Evolutionary conservation across 2,888 invertebrate genomes (phyloP).

Genomic region (Drosophila meridionalis): DNA sequence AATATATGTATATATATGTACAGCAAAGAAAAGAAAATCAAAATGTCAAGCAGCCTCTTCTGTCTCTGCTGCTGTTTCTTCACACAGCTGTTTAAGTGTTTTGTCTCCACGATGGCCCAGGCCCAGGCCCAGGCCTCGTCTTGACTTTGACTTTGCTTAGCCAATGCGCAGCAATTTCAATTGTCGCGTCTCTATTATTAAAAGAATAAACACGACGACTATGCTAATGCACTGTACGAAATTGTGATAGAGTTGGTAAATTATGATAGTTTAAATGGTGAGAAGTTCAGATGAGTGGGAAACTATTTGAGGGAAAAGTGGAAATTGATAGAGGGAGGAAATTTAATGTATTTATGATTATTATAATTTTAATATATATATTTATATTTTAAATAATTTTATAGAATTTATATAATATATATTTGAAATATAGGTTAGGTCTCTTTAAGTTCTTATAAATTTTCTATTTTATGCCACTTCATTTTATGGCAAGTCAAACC

Average conservation of each 20-base stretch:
- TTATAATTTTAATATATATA: not conserved
- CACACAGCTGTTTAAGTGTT: slow-evolving; percentile 17
- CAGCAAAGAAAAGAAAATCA: slow-evolving; percentile 23
- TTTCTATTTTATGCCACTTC: not conserved
- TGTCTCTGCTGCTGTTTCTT: slow-evolving; percentile 1
- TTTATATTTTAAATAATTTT: not conserved
- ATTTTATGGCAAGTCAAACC: not conserved
- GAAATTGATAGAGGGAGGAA: not conserved
- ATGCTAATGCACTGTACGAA: not conserved
- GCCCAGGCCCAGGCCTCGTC: slow-evolving; percentile 15
- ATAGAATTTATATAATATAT: too few species aligned
- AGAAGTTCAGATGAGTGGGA: not conserved
- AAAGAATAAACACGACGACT: not conserved
- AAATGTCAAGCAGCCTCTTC: slow-evolving; percentile 57
- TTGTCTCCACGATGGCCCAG: slow-evolving; percentile 6
- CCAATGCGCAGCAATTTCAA: slow-evolving; percentile 9
- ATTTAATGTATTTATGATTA: not conserved
- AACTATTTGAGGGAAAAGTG: not conserved
- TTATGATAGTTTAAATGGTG: not conserved
- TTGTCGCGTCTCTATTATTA: slow-evolving; percentile 14
- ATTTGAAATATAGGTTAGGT: not conserved
- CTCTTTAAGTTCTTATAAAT: not conserved
- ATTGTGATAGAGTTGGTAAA: not conserved
- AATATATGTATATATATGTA: too few species aligned
- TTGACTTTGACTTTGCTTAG: slow-evolving; percentile 44